phyloP scores from a whole-genome alignment of 2,888 invertebrate genomes.

The Iphiclides podalirius region DNA sequence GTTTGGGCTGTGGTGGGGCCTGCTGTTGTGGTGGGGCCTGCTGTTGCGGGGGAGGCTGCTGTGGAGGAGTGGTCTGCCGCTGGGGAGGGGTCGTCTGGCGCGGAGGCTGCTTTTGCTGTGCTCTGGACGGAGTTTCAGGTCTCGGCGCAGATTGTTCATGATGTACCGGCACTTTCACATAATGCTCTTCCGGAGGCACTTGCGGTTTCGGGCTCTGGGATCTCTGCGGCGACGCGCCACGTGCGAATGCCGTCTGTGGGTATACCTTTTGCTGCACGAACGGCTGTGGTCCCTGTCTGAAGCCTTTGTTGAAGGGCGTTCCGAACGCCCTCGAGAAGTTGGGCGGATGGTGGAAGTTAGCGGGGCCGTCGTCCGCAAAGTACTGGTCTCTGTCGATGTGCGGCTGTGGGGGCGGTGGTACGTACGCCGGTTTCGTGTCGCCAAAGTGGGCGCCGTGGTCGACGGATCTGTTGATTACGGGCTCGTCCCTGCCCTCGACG shows the following conservation, averaged over 20 bases:
- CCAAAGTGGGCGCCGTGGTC: conserved; percentile 58
- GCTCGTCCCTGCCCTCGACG: conserved; percentile 91
- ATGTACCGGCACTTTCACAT: conserved; percentile 63
- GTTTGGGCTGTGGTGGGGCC: conserved; percentile 60
- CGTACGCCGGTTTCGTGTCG: conserved; percentile 56
- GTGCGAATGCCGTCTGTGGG: conserved; percentile 57
- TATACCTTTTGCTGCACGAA: conserved; percentile 74
- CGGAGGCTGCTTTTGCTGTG: conserved; percentile 42
- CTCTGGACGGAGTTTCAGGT: conserved; percentile 57
- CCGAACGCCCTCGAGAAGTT: conserved; percentile 71
- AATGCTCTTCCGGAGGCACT: conserved; percentile 57
- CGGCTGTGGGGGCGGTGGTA: conserved; percentile 51
- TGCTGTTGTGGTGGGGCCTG: conserved; percentile 47
- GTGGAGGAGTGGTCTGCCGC: conserved; percentile 38
- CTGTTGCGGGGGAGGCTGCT: conserved; percentile 42
- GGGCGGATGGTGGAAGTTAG: conserved; percentile 61
- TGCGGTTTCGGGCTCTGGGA: conserved; percentile 66
- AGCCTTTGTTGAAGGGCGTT: conserved; percentile 59
- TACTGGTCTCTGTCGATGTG: conserved; percentile 69
- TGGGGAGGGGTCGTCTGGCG: conserved; percentile 41
- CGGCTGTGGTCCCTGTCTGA: conserved; percentile 67
- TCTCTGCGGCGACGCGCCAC: conserved; percentile 63
- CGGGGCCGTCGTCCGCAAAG: conserved; percentile 60
- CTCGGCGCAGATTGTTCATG: conserved; percentile 49
- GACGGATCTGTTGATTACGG: conserved; percentile 84